These are phyloP conservation scores for Microctenopoma lineatum DNA, from an alignment of 2,797 vertebrate genomes.

Conservation along the genomic window DNA sequence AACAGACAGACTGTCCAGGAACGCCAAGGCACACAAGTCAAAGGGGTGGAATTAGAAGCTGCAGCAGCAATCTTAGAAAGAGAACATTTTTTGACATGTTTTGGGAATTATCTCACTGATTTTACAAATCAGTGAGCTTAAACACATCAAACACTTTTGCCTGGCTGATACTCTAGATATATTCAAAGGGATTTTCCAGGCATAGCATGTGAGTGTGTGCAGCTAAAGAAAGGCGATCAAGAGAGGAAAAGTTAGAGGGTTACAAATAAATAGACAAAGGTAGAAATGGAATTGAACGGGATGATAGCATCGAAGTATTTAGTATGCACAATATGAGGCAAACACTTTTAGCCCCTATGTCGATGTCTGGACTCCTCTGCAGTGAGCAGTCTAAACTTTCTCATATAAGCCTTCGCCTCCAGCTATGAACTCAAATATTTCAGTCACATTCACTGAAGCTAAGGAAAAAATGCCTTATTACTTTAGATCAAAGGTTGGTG, in stretches of 20 bases:
- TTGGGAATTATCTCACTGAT: too few relatives aligned
- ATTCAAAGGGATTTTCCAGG: constrained; percentile 20
- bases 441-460: constrained; percentile 73
- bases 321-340: constrained; percentile 64
- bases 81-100: too few relatives aligned
- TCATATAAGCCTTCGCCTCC: constrained; percentile 72
- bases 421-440: constrained; percentile 73
- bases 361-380: constrained; percentile 71
- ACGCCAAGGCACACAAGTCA: too few relatives aligned
- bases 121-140: too few relatives aligned
- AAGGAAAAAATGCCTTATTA: constrained; percentile 63
- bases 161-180: constrained; percentile 8
- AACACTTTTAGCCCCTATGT: constrained; percentile 71
- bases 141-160: constrained; percentile 22
- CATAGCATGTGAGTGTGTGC: neutral
- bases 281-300: constrained; percentile 20
- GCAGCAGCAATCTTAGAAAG: too few relatives aligned
- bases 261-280: constrained; percentile 34
- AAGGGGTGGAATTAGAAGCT: too few relatives aligned
- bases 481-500: constrained; percentile 78
- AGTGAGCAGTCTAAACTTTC: constrained; percentile 73
- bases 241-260: constrained; percentile 2
- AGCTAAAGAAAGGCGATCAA: constrained; percentile 22
- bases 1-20: too few relatives aligned
- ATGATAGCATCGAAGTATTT: constrained; percentile 45